Evolutionary conservation across 2,797 vertebrate genomes (phyloP).

Genomic region (Falco berigora): DNA sequence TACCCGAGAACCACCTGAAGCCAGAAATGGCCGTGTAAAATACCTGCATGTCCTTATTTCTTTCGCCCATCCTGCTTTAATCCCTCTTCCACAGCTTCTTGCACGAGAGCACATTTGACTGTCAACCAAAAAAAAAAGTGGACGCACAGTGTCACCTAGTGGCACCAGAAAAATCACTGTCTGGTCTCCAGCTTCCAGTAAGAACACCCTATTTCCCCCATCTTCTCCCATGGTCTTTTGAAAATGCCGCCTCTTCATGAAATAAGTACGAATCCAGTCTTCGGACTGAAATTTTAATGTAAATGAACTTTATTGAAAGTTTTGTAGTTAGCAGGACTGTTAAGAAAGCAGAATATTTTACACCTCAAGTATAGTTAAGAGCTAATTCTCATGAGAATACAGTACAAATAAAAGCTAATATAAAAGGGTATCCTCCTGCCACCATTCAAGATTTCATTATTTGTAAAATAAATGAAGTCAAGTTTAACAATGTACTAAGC

Average conservation of each 20-base stretch:
- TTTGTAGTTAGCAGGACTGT: conserved; percentile 66
- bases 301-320: conserved; percentile 77
- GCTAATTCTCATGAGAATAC: conserved; percentile 70
- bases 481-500: conserved; percentile 47
- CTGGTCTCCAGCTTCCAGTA: not conserved
- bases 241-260: not conserved
- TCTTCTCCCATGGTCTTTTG: not conserved
- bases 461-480: conserved; percentile 62
- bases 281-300: not conserved
- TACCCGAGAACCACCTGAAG: not conserved
- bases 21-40: not conserved
- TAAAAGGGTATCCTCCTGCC: conserved; percentile 37
- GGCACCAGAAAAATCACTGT: not conserved
- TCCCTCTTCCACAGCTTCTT: not conserved
- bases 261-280: not conserved
- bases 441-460: conserved; percentile 28
- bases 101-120: fast-evolving
- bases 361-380: conserved; percentile 68
- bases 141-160: conserved; percentile 60
- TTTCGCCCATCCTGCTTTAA: not conserved
- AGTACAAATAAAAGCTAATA: conserved; percentile 65
- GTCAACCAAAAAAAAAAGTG: not conserved
- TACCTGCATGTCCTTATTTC: not conserved
- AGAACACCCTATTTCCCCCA: fast-evolving
- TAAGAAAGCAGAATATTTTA: conserved; percentile 77